A percentile compares a stretch with the other conserved stretches of the same genome.
Evolutionary conservation across 1,140 invertebrate genomes (phyloP).

Genomic region (Halotydeus destructor): DNA sequence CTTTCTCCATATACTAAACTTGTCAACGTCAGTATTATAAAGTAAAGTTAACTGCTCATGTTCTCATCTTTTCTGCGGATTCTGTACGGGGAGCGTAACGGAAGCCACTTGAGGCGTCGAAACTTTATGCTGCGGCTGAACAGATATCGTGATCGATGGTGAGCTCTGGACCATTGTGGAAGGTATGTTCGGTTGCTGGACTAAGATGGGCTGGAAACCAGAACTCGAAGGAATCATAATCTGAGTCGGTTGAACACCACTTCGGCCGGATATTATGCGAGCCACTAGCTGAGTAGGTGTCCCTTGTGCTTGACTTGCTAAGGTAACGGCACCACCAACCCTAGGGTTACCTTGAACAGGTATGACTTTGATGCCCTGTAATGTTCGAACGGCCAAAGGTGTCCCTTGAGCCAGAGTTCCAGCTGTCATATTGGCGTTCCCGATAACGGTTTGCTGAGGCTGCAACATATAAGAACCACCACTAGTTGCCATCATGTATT

Average conservation of each 20-base stretch:
- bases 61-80: too few relatives aligned
- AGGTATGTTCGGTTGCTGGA: background rate
- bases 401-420: background rate
- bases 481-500: conserved; percentile 6
- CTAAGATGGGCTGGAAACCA: background rate
- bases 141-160: too few relatives aligned
- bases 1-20: too few relatives aligned
- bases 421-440: too few relatives aligned
- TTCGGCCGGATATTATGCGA: background rate
- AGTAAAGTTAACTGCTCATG: too few relatives aligned
- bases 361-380: background rate
- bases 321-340: background rate
- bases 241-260: background rate
- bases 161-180: too few relatives aligned
- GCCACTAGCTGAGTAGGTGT: conserved; percentile 2
- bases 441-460: conserved; percentile 1
- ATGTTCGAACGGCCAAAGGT: background rate
- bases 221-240: conserved; percentile 4
- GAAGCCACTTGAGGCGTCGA: too few relatives aligned
- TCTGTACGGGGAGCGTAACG: too few relatives aligned
- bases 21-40: too few relatives aligned
- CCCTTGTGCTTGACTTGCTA: background rate
- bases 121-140: too few relatives aligned
- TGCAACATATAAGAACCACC: background rate
- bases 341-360: background rate